These are phyloP conservation scores for Melinaea menophilus DNA, from an alignment of 2,888 invertebrate species.

Conservation along the genomic window DNA sequence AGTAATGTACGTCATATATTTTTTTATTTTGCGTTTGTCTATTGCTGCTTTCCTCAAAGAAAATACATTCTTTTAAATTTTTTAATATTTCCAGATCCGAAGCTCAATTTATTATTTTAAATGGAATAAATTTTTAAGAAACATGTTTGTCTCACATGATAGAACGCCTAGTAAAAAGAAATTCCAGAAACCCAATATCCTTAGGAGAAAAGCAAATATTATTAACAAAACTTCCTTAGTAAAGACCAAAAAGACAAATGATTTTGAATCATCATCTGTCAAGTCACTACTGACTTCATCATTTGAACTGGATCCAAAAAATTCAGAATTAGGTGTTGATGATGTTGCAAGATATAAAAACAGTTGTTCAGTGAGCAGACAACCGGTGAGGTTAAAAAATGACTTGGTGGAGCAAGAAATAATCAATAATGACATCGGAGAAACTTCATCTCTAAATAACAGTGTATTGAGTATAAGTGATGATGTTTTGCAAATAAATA, in stretches of 20 bases:
- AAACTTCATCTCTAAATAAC: neutral
- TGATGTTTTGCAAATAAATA: no score
- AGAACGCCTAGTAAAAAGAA: slow-evolving; percentile 51
- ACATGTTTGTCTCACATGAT: slow-evolving; percentile 61
- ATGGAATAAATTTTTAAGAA: slow-evolving; percentile 26
- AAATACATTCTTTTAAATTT: neutral
- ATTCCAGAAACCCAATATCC: slow-evolving; percentile 68
- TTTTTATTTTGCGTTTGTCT: no score
- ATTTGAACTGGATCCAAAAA: slow-evolving; percentile 25
- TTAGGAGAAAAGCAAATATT: slow-evolving; percentile 53
- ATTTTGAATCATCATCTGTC: slow-evolving; percentile 38
- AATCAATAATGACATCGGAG: neutral
- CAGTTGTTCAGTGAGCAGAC: slow-evolving; percentile 3
- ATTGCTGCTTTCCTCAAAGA: no score
- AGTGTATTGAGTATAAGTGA: no score
- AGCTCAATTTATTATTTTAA: slow-evolving; percentile 6
- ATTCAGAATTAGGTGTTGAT: slow-evolving; percentile 21
- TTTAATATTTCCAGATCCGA: slow-evolving; percentile 8
- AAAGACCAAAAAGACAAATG: slow-evolving; percentile 32
- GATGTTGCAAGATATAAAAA: slow-evolving; percentile 21
- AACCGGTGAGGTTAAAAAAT: slow-evolving; percentile 1
- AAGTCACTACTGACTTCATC: slow-evolving; percentile 31
- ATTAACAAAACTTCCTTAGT: slow-evolving; percentile 27
- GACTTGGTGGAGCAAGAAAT: neutral
- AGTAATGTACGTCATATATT: no score